Evolutionary conservation across 2,888 invertebrate species (phyloP), one percentile per base, ranked within the genome.

Genomic region (Hermaeophaga mercurialis): DNA sequence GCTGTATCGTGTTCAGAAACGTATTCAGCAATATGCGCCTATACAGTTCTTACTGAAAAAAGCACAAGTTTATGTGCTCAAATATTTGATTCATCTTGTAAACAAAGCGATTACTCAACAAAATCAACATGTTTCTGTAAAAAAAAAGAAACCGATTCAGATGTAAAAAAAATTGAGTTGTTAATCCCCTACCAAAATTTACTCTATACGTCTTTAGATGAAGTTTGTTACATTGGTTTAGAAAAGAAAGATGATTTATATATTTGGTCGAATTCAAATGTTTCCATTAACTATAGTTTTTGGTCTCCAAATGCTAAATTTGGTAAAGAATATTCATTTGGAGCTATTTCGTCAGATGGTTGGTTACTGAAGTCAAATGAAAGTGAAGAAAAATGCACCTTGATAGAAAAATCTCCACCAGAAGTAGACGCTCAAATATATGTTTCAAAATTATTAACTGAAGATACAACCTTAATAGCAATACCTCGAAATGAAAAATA

Each of bases 121-220:
- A 55, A 52, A 4, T 66, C 69, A 1, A 56, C 53, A 2, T 72
- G 72, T 62, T 68, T 70, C 52, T 72, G 72, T 50, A 7, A 56
- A 17, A 55, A 56, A 46, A 36, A 50, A 17, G 5, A 33, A 15
- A 34, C 3, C 8, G 22, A 46, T 12, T 4, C 17, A 15, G 39
- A 55, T 26, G 7, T 36, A 9, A 31, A 49, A n/a, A 54, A 45
- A 48, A 69, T 63, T 1, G 70, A 70, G 24, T 66, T 72, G 44
- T 17, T 63, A 9, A 9, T 62, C 14, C 61, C 66, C 1, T 68
- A 70, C 36, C 72, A 72, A 47, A 71, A 70, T 39, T 55, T 65
- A 5, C 26, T 70, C 3, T 68, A 63, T 34, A 9, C 31, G 8
- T 28, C 53, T 4, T 41, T 66, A 11, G 31, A 36, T 6, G 63